Percentiles rank a stretch among this genome's conserved stretches.
These are phyloP conservation scores for Albula goreensis DNA, from an alignment of 2,113 vertebrate genomes.

Conservation along the genomic window DNA sequence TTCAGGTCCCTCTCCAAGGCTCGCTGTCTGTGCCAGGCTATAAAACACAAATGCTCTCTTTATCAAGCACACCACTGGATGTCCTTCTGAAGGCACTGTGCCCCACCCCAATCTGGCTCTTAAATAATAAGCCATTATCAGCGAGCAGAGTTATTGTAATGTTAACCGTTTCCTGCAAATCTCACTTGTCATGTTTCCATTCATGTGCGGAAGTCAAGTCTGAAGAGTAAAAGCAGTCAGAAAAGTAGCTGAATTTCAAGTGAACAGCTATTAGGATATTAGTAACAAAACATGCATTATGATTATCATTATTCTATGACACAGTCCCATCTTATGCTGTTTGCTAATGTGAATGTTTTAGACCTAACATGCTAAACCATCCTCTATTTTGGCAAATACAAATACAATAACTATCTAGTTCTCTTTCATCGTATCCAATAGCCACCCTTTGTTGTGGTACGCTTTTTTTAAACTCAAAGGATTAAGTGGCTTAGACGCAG, in stretches of 20 bases:
- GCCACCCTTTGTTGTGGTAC: too few relatives aligned
- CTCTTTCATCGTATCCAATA: too few relatives aligned
- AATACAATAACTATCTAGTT: too few relatives aligned
- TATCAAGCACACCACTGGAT: slow-evolving; percentile 22
- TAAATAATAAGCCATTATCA: neutral
- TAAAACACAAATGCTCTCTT: slow-evolving; percentile 7
- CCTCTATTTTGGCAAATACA: too few relatives aligned
- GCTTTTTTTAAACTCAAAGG: too few relatives aligned
- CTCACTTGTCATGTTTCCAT: neutral
- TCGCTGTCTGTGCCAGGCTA: neutral
- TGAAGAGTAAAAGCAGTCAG: too few relatives aligned
- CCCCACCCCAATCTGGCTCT: slow-evolving; percentile 5
- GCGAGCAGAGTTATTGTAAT: neutral
- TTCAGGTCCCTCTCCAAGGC: slow-evolving; percentile 37
- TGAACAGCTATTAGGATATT: neutral
- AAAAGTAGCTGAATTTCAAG: neutral
- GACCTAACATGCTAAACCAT: too few relatives aligned
- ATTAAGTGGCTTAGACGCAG: too few relatives aligned
- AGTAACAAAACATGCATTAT: neutral
- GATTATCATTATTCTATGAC: too few relatives aligned
- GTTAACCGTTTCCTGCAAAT: neutral
- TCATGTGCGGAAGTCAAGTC: neutral
- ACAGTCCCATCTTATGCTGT: neutral
- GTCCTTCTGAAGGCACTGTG: neutral
- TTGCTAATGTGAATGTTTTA: too few relatives aligned